Evolutionary conservation across 1,140 invertebrate genomes (phyloP).

Genomic region (Drosophila ananassae): DNA sequence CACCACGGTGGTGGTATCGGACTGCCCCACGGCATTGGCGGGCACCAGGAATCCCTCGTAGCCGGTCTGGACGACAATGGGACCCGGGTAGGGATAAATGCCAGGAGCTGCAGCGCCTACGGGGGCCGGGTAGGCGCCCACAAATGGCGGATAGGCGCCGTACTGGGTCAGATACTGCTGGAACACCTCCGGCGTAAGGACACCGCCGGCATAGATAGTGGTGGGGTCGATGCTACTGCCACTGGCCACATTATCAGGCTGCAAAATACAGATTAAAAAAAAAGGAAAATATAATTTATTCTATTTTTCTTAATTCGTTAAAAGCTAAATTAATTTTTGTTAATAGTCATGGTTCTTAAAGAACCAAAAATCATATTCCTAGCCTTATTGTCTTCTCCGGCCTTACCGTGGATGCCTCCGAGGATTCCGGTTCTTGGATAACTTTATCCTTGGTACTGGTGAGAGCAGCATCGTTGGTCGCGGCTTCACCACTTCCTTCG

Average conservation of each 20-base stretch:
- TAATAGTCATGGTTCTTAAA: background rate
- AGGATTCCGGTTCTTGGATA: background rate
- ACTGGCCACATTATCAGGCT: constrained; percentile 62
- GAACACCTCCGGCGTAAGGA: constrained; percentile 74
- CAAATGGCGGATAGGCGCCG: constrained; percentile 64
- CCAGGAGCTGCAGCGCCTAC: constrained; percentile 46
- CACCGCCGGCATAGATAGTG: constrained; percentile 65
- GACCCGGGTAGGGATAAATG: constrained; percentile 65
- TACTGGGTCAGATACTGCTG: constrained; percentile 80
- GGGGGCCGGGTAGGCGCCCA: constrained; percentile 52
- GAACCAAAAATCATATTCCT: background rate
- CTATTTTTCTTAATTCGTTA: background rate
- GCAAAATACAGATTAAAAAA: background rate
- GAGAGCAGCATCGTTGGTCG: background rate
- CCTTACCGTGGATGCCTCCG: constrained; percentile 50
- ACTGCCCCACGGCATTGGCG: constrained; percentile 19
- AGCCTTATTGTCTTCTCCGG: background rate
- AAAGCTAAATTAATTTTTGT: background rate
- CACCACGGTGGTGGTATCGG: constrained; percentile 41
- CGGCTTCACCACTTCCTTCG: constrained; percentile 31
- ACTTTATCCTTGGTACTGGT: constrained; percentile 26
- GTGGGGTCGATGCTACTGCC: constrained; percentile 65
- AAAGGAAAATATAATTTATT: too few relatives aligned
- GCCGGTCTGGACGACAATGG: constrained; percentile 80
- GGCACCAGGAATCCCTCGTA: constrained; percentile 83